A percentile compares a stretch with the other conserved stretches of the same genome.
These are phyloP conservation scores for Coreoperca whiteheadi DNA, from an alignment of 2,113 vertebrate genomes.

Conservation along the genomic window DNA sequence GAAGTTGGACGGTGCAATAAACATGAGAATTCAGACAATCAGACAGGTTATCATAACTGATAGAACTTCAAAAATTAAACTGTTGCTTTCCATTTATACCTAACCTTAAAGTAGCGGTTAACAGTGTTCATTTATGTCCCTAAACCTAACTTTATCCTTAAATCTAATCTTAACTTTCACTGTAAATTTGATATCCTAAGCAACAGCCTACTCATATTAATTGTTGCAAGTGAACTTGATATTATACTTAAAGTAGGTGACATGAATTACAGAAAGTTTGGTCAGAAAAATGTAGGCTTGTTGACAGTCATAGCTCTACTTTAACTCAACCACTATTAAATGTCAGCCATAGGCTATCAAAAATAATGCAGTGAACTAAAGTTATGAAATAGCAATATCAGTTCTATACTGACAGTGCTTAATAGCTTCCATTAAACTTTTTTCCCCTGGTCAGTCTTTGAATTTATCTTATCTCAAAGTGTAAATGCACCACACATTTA, in stretches of 20 bases:
- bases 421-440: constrained; percentile 33
- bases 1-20: background rate
- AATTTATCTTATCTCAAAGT: constrained; percentile 31
- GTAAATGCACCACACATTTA: constrained; percentile 24
- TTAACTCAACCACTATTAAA: background rate
- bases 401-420: background rate
- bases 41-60: background rate
- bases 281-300: background rate
- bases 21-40: background rate
- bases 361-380: constrained; percentile 16
- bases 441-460: constrained; percentile 8
- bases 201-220: background rate
- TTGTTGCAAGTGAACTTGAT: background rate
- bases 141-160: background rate
- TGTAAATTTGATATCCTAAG: background rate
- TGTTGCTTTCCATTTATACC: background rate
- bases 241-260: background rate
- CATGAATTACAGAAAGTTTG: background rate
- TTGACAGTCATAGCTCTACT: background rate
- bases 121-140: background rate
- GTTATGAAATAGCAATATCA: background rate
- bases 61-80: background rate
- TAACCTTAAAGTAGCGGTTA: too few species aligned
- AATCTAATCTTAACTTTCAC: background rate
- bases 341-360: background rate